These are phyloP conservation scores for Chrysolina haemoptera DNA, from an alignment of 2,888 invertebrate species.

Conservation along the genomic window DNA sequence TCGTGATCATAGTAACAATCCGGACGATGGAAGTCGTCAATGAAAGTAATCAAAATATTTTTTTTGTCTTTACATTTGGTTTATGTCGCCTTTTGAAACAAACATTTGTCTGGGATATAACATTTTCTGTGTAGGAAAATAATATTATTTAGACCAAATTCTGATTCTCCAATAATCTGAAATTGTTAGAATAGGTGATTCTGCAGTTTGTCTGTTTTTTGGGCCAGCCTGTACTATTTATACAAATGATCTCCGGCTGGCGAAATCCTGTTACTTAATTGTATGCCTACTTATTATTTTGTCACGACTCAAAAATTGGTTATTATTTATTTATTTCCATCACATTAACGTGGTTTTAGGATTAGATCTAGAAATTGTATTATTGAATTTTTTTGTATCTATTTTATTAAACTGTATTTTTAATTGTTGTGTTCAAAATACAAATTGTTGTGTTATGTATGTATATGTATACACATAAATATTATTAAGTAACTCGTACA, in stretches of 20 bases:
- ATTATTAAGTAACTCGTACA: slow-evolving; percentile 67
- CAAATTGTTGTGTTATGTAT: slow-evolving; percentile 71
- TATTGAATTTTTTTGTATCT: slow-evolving; percentile 59
- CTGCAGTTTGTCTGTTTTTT: slow-evolving; percentile 38
- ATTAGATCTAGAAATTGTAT: slow-evolving; percentile 51
- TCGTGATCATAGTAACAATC: too few species aligned
- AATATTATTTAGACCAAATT: slow-evolving; percentile 30
- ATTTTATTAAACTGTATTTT: slow-evolving; percentile 64
- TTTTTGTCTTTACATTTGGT: neutral
- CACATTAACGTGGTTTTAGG: slow-evolving; percentile 40
- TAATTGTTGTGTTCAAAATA: slow-evolving; percentile 70
- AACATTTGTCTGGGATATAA: neutral
- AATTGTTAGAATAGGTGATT: slow-evolving; percentile 47
- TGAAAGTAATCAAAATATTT: neutral
- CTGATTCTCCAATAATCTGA: slow-evolving; percentile 43
- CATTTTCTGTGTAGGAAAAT: slow-evolving; percentile 30
- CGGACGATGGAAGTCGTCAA: too few species aligned
- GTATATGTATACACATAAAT: slow-evolving; percentile 69
- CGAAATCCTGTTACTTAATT: slow-evolving; percentile 48
- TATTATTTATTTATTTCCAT: slow-evolving; percentile 57
- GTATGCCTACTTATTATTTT: slow-evolving; percentile 43
- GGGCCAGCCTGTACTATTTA: slow-evolving; percentile 46
- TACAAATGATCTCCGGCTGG: slow-evolving; percentile 50
- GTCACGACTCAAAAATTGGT: slow-evolving; percentile 46
- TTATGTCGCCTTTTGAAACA: neutral